These are phyloP conservation scores for Silurus asotus DNA, from an alignment of 2,113 vertebrate species.

Conservation along the genomic window DNA sequence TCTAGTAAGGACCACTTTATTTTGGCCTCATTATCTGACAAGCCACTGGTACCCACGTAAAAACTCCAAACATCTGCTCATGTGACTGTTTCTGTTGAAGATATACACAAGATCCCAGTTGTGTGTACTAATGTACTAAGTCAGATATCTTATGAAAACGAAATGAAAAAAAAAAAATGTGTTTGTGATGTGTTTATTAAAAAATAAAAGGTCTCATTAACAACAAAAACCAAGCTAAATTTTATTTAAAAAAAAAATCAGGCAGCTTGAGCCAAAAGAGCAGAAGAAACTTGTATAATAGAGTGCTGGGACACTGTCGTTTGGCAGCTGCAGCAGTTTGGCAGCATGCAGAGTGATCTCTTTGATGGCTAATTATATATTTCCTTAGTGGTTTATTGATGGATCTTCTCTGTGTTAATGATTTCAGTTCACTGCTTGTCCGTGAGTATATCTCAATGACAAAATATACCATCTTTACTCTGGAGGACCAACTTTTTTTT, in stretches of 20 bases:
- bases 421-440: slow-evolving; percentile 6
- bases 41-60: background rate
- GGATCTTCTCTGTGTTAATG: slow-evolving; percentile 6
- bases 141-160: background rate
- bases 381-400: slow-evolving; percentile 22
- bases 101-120: background rate
- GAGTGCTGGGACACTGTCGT: background rate
- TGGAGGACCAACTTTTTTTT: background rate
- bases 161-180: background rate
- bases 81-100: background rate
- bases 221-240: background rate
- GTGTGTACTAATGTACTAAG: background rate
- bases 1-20: background rate
- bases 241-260: background rate
- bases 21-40: background rate
- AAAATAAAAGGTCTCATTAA: background rate
- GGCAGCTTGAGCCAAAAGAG: background rate
- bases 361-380: slow-evolving; percentile 6
- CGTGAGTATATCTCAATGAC: background rate
- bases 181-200: background rate
- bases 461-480: background rate
- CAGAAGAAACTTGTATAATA: slow-evolving; percentile 11
- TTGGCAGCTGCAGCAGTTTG: slow-evolving; percentile 10
- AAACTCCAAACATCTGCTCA: background rate
- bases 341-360: background rate